A percentile compares a stretch with the other conserved stretches of the same genome.
Conservation (phyloP, 2,888 invertebrate species). For the Gastracanthus pulcherrimus region DNA sequence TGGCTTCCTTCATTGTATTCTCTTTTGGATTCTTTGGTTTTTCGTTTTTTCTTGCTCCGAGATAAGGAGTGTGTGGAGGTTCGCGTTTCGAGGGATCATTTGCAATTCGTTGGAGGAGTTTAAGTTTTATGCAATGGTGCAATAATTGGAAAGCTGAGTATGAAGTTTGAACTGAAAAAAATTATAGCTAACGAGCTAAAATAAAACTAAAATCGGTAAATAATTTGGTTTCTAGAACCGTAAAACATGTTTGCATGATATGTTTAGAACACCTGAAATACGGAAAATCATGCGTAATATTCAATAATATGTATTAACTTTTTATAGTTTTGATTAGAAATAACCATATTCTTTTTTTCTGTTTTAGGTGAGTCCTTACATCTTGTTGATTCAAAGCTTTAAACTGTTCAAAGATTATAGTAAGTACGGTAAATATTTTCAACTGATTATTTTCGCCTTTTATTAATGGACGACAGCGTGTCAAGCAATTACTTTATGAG, state of each 20-base stretch:
- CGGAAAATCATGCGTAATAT: no score
- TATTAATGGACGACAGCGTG: no score
- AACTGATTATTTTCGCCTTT: background rate
- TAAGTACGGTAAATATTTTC: background rate
- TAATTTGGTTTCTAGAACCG: no score
- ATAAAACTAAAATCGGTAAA: no score
- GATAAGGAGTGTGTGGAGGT: background rate
- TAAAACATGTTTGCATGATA: no score
- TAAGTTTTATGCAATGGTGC: no score
- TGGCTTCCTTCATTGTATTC: background rate
- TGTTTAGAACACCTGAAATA: no score
- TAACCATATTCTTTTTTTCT: background rate
- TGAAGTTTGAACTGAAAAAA: no score
- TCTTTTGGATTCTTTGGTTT: background rate
- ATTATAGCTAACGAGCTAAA: no score
- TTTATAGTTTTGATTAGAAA: background rate
- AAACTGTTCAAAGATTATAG: no score
- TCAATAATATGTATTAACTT: background rate
- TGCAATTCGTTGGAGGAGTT: background rate
- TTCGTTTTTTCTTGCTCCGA: background rate
- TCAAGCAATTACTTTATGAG: slow-evolving; percentile 3
- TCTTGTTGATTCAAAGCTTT: no score
- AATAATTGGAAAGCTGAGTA: no score
- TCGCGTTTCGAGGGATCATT: slow-evolving; percentile 24
- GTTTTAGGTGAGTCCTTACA: slow-evolving; percentile 37